Evolutionary conservation across 2,888 invertebrate genomes (phyloP), one percentile per base, ranked within the genome.

Genomic region (Hanleya hanleyi): DNA sequence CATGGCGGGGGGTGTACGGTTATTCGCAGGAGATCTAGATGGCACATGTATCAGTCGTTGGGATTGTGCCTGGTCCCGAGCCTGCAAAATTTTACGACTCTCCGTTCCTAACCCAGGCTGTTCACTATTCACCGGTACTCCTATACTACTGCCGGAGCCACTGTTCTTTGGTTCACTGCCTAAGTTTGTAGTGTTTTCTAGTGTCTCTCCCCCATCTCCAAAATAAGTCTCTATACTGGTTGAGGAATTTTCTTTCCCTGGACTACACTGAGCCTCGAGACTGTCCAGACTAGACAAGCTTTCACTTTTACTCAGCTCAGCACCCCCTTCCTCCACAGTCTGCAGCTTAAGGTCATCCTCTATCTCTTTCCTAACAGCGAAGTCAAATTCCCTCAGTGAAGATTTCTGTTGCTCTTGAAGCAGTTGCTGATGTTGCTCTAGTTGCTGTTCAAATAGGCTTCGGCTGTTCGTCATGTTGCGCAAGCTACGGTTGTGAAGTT

Each of bases 371-470:
- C 79, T 79, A 15, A 89, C 77, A 50, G 86, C 88, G 35, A 82
- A 76, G 67, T 86, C 86, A 69, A 89, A 88, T 26, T 86, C 84
- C 51, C 76, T 76, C 41, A 88, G 77, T 6, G 84, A 79, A 67
- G 83, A 78, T 76, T 86, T 80, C 70, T 88, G 87, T 69, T 88
- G 86, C 36, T 86, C 81, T 15, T 82, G 66, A 15, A 88, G 72
- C 64, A 82, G 75, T 29, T 82, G 83, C 69, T 88, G 88, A 32
- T 88, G 87, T 4, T 87, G 82, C 69, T 87, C 84, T 32, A 88
- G 76, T 70, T 86, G 86, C 51, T 86, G 84, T 77, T 89, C 89
- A 81, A 89, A 89, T 70, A 88, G 76, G 68, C 77, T 86, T 26
- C 84, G 79, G 71, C 88, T 88, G 75, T 80, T 86, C 32, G 77